Base-by-base conservation (phyloP, 1,140 invertebrate genomes). In the Drosophila seguyi region DNA sequence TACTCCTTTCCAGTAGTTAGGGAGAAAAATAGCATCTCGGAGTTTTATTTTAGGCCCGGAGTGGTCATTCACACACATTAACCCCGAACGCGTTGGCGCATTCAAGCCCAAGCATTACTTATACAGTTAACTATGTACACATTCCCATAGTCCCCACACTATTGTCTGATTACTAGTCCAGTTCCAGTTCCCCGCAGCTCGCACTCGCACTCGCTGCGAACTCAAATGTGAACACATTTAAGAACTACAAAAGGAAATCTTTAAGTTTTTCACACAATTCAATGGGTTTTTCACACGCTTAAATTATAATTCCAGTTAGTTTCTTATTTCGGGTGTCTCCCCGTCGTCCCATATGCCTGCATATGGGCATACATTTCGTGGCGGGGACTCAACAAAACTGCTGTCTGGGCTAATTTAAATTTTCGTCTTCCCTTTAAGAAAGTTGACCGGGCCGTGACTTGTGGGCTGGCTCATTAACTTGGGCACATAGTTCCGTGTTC, bases 221-320 rank as follows among this genome's bases (percentile, higher is more conserved):
- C 53, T 67, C 82, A 47, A 86, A 86, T 81, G 83, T 87, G 84
- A 87, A 88, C 84, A 77, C 71, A 62, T 72, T 79, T 77, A 68
- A 73, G 69, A 87, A 81, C 73, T 65, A 77, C 79, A 76, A 67
- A 62, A 82, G 60, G 68, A 87, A 84, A 84, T 59, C 57, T 75
- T 81, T 44, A 56, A 16, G 53, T 65, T 88, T 85, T 88, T 90
- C 85, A 90, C 85, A 90, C 85, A 90, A 90, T 90, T 90, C 74
- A 90, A 75, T 90, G 85, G 34, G 48, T 81, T 85, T 81, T 90
- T 90, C 85, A 81, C 85, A 90, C 85, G 85, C 85, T 90, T 85
- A 90, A 90, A 81, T 85, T 85, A 90, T 90, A 90, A 90, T 85
- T 90, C 79, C 78, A 86, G 86, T 79, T 88, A 88, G 50, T 76